These are phyloP conservation scores for Sula dactylatra DNA, from an alignment of 2,113 vertebrate genomes.

Conservation along the genomic window DNA sequence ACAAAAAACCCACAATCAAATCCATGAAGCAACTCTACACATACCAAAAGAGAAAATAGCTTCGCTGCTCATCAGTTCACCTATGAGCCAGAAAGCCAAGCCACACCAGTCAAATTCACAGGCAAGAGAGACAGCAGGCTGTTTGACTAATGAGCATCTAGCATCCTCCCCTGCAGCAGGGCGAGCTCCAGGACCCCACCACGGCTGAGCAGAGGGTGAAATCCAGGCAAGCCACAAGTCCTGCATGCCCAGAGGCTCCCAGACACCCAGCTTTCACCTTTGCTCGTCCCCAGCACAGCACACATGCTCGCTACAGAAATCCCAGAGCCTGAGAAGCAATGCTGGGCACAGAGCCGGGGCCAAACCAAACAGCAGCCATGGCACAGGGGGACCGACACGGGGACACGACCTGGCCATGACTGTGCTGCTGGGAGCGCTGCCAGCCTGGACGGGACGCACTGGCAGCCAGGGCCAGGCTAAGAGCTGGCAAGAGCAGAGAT, in stretches of 20 bases:
- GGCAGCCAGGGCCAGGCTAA: not conserved
- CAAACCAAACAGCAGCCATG: not conserved
- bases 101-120: not conserved
- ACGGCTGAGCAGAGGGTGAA: not conserved
- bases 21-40: not conserved
- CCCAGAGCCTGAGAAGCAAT: not conserved
- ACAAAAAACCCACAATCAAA: not conserved
- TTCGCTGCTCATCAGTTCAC: not conserved
- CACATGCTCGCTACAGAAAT: not conserved
- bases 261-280: not conserved
- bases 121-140: not conserved
- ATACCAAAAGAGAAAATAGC: not conserved
- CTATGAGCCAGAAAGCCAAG: not conserved
- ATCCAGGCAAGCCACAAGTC: not conserved
- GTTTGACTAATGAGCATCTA: not conserved
- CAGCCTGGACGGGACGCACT: not conserved
- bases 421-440: not conserved
- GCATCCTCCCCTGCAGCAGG: not conserved
- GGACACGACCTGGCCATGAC: not conserved
- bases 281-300: not conserved
- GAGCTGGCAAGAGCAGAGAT: not conserved
- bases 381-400: fast-evolving
- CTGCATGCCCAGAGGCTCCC: fast-evolving
- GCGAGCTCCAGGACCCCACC: fast-evolving
- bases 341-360: fast-evolving